Conservation (phyloP, 1,140 invertebrate genomes). For the Halictus rubicundus region DNA sequence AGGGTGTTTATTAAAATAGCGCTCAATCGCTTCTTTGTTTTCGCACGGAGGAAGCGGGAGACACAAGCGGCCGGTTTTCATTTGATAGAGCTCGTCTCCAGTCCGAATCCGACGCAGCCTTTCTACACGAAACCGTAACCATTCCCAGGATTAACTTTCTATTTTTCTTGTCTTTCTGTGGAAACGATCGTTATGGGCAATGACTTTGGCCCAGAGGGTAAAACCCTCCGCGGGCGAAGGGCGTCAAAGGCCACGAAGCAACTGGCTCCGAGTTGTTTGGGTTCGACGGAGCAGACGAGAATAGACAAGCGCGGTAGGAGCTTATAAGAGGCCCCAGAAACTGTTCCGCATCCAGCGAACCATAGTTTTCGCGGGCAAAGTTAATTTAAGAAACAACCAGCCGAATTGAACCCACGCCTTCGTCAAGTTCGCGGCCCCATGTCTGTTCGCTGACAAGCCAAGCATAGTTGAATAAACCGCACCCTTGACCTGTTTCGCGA, state of each 20-base stretch:
- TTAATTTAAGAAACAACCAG: slow-evolving; percentile 24
- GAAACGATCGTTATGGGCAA: no score
- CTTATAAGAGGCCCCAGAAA: slow-evolving; percentile 1
- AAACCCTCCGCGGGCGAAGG: background rate
- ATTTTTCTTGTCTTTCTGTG: no score
- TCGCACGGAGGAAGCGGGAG: no score
- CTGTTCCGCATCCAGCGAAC: background rate
- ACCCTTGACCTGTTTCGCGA: background rate
- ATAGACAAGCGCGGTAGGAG: slow-evolving; percentile 36
- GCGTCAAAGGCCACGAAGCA: background rate
- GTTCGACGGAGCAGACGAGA: background rate
- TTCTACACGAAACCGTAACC: no score
- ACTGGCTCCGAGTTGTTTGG: background rate
- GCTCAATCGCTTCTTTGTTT: background rate
- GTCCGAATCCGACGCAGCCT: no score
- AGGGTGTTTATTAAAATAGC: slow-evolving; percentile 12
- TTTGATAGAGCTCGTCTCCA: no score
- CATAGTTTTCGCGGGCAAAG: background rate
- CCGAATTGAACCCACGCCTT: background rate
- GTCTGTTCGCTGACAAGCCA: background rate
- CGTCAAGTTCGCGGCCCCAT: background rate
- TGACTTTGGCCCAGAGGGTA: no score
- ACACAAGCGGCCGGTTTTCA: background rate
- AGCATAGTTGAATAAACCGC: background rate
- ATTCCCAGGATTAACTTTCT: no score